Percentiles rank a stretch among this genome's conserved stretches.
Conservation (phyloP, 2,113 vertebrate genomes). For the Labeo catla region DNA sequence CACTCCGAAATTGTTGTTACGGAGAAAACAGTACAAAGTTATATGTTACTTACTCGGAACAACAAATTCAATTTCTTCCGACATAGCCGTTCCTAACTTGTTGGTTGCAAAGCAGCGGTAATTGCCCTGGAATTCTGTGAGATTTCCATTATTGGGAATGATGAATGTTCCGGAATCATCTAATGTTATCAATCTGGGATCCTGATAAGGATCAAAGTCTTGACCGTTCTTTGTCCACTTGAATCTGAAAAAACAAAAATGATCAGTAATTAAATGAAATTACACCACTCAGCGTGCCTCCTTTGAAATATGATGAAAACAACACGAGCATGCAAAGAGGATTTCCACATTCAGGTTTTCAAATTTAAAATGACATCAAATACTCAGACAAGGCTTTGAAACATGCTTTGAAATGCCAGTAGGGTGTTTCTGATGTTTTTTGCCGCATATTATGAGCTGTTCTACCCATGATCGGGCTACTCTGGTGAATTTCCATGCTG, state of each 20-base stretch:
- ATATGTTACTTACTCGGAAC: slow-evolving; percentile 88
- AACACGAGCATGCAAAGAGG: not conserved
- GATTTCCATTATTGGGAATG: slow-evolving; percentile 88
- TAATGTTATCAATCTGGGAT: slow-evolving; percentile 78
- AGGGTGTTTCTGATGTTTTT: slow-evolving; percentile 43
- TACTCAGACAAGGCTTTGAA: slow-evolving; percentile 45
- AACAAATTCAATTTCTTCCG: slow-evolving; percentile 89
- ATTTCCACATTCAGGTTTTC: slow-evolving; percentile 27
- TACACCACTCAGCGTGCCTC: not conserved
- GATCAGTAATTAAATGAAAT: slow-evolving; percentile 23
- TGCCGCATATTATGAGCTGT: slow-evolving; percentile 15
- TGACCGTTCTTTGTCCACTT: slow-evolving; percentile 90
- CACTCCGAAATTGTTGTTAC: slow-evolving; percentile 64
- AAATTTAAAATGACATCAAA: slow-evolving; percentile 38
- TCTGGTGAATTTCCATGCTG: not conserved
- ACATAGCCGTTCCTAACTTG: slow-evolving; percentile 87
- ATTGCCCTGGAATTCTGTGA: slow-evolving; percentile 88
- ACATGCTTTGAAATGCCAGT: slow-evolving; percentile 40
- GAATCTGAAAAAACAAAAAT: slow-evolving; percentile 77
- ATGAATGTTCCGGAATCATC: slow-evolving; percentile 90
- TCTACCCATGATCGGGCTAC: slow-evolving; percentile 42
- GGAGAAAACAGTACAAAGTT: slow-evolving; percentile 53
- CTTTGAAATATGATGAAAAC: not conserved
- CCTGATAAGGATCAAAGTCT: slow-evolving; percentile 83
- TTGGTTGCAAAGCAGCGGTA: slow-evolving; percentile 92